Conservation (phyloP, 2,888 invertebrate genomes). For the Andrena haemorrhoa region DNA sequence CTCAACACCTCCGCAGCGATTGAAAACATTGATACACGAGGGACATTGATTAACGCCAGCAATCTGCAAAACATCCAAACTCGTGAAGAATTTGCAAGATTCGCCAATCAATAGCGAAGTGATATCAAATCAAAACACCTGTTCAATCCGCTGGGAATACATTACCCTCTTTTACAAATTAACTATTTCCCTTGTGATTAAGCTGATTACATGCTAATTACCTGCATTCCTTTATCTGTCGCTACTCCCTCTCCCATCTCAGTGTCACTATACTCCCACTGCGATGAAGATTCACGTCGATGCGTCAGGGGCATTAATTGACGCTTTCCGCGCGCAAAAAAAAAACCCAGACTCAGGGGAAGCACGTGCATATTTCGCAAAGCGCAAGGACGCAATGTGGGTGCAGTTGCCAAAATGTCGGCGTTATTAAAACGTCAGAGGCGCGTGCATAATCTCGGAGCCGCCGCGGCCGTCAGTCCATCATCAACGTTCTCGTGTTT, state of each 20-base stretch:
- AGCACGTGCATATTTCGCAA: neutral
- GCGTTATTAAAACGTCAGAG: constrained; percentile 44
- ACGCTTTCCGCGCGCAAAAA: neutral
- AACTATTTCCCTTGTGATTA: neutral
- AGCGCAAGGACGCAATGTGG: constrained; percentile 11
- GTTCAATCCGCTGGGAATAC: neutral
- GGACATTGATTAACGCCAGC: neutral
- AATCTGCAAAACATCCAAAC: neutral
- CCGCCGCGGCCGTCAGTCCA: constrained; percentile 17
- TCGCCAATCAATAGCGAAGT: neutral
- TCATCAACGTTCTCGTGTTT: constrained; percentile 41
- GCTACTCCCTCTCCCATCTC: neutral
- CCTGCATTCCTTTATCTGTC: neutral
- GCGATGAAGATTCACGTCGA: no score
- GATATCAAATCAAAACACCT: neutral
- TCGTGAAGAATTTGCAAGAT: neutral
- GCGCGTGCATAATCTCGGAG: constrained; percentile 22
- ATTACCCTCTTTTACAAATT: neutral
- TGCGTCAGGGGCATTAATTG: neutral
- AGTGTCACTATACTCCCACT: neutral
- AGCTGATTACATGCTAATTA: neutral
- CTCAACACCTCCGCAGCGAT: no score
- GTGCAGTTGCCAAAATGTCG: constrained; percentile 3
- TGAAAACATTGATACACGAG: neutral
- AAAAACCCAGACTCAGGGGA: neutral